Conservation (phyloP, 2,888 invertebrate species). For the Cerceris ruficornis region DNA sequence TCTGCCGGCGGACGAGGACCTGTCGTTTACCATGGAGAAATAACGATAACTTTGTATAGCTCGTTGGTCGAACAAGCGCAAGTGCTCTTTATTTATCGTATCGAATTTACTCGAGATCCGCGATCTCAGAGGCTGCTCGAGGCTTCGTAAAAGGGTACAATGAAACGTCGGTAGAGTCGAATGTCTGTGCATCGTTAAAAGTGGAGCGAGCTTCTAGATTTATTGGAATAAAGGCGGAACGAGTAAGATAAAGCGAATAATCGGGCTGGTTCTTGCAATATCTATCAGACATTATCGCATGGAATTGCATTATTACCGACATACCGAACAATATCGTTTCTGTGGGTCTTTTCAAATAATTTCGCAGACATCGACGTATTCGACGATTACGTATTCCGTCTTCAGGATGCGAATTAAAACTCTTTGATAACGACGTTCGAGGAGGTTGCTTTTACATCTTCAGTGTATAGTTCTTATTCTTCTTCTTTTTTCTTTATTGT, state of each 20-base stretch:
- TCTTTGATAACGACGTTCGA: no score
- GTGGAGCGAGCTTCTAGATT: slow-evolving; percentile 15
- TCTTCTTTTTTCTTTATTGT: no score
- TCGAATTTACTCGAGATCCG: slow-evolving; percentile 1
- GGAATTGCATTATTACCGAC: no score
- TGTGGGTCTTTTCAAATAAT: no score
- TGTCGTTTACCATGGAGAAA: background rate
- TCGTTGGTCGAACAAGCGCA: slow-evolving; percentile 10
- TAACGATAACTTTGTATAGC: slow-evolving; percentile 17
- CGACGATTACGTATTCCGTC: slow-evolving; percentile 13
- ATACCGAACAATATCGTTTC: no score
- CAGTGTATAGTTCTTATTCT: no score
- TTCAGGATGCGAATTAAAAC: no score
- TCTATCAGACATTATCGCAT: background rate
- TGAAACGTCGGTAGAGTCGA: slow-evolving; percentile 2
- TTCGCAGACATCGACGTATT: no score
- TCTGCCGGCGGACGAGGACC: background rate
- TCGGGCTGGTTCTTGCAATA: slow-evolving; percentile 5
- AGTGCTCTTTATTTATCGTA: slow-evolving; percentile 23
- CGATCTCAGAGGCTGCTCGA: background rate
- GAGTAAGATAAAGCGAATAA: slow-evolving; percentile 6
- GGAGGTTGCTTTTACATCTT: no score
- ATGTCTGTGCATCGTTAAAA: slow-evolving; percentile 31
- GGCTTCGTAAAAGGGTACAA: background rate
- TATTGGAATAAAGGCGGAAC: background rate